Base-by-base conservation (phyloP, 2,888 invertebrate genomes). In the Leptopilina myrica region DNA sequence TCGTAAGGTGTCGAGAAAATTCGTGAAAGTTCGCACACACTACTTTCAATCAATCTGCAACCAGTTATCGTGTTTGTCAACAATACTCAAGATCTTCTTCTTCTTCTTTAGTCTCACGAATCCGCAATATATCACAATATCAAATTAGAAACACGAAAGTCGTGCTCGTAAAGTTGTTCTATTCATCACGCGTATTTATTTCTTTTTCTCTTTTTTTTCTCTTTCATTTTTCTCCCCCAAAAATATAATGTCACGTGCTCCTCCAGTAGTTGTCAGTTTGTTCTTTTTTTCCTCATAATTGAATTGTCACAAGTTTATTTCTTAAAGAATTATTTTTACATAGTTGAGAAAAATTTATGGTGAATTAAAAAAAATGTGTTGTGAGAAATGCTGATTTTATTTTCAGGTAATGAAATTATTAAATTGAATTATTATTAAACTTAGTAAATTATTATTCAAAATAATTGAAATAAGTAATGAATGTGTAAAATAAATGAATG, bases 11-110 rank as follows among this genome's bases (percentile, higher is more conserved):
- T 81, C 81, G 83, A 81, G 66, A 73, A 76, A 49, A 20, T 76
- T 83, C 83, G 83, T 78, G 79, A 79, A 80, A 79, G 76, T 76
- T 82, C 83, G 83, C 83, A 33, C 33, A 80, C 33, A 80, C 79
- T 79, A 80, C 77, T 77, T 80, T 64, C 77, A 79, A 83, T 82
- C 79, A 82, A 81, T 81, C 77, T 76, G 77, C 40, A 56, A 65
- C 56, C 76, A 78, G 80, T 64, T 79, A 67, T 80, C 80, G 80
- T 83, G 83, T 83, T 83, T 83, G 78, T 80, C 83, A 83, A 83
- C 81, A 83, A 80, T 79, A 65, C 62, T 26, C 76, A 64, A 73
- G 64, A 79, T 79, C 73, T 73, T 77, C 77, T 14, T 69, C 8
- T 8, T 79, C 73, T 73, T 77, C 77, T 14, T 69, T 43, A 43